Conservation (phyloP, 2,113 vertebrate species). For the Ardeotis arabs region DNA sequence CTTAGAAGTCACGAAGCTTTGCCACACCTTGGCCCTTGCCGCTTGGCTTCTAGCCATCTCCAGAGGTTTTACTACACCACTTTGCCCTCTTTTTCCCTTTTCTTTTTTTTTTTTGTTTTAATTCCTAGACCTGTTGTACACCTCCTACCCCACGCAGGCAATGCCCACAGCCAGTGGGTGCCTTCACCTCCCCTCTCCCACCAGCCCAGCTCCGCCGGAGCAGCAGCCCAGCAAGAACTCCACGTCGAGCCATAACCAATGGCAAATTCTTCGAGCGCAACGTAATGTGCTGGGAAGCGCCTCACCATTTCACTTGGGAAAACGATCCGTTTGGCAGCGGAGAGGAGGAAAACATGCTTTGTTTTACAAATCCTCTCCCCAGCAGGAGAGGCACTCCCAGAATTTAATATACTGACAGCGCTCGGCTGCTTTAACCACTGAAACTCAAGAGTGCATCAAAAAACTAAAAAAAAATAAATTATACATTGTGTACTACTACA, state of each 20-base stretch:
- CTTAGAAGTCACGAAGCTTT: background rate
- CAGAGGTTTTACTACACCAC: background rate
- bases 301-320: slow-evolving; percentile 42
- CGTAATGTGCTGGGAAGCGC: slow-evolving; percentile 56
- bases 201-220: background rate
- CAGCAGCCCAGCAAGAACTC: background rate
- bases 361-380: slow-evolving; percentile 67
- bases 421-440: slow-evolving; percentile 31
- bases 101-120: too few relatives aligned
- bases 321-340: slow-evolving; percentile 1
- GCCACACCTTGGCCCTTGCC: background rate
- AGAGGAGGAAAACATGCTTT: slow-evolving; percentile 63
- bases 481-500: accelerated
- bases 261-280: slow-evolving; percentile 41
- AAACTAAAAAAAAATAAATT: background rate
- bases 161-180: accelerated
- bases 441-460: background rate
- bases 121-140: background rate
- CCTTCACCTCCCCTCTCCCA: background rate
- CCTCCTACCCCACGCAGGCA: background rate
- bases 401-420: slow-evolving; percentile 32
- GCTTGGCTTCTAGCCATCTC: background rate
- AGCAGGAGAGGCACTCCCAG: slow-evolving; percentile 66
- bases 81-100: background rate
- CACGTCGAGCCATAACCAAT: slow-evolving; percentile 20